Evolutionary conservation across 2,113 vertebrate species (phyloP).

Genomic region (Cheilinus undulatus): DNA sequence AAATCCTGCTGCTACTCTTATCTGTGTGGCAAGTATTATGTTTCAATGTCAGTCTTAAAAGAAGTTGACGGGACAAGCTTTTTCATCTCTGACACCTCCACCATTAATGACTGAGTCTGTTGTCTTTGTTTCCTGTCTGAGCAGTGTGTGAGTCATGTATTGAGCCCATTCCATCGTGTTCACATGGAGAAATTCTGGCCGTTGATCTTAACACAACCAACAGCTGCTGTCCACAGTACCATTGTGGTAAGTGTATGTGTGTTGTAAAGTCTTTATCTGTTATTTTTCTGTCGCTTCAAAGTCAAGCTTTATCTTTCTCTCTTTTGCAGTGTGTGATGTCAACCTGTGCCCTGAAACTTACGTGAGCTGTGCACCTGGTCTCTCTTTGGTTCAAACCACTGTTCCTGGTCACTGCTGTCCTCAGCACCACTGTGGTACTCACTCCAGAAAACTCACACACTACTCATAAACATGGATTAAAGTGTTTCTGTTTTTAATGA

Average conservation of each 20-base stretch:
- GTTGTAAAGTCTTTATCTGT: not conserved
- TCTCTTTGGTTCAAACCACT: slow-evolving; percentile 84
- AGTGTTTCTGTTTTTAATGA: no score
- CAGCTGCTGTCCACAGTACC: slow-evolving; percentile 93
- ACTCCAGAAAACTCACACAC: slow-evolving; percentile 22
- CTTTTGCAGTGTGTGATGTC: slow-evolving; percentile 91
- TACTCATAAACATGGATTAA: not conserved
- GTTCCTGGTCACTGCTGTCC: slow-evolving; percentile 90
- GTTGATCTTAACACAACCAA: slow-evolving; percentile 90
- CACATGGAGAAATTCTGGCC: slow-evolving; percentile 91
- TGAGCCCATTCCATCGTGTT: slow-evolving; percentile 89
- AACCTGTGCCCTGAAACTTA: slow-evolving; percentile 87
- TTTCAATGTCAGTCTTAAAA: not conserved
- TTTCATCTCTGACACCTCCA: slow-evolving; percentile 1
- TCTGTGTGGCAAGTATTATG: slow-evolving; percentile 87
- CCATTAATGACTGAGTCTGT: not conserved
- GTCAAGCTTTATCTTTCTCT: slow-evolving; percentile 5
- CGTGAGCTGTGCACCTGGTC: slow-evolving; percentile 88
- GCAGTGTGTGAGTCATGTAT: slow-evolving; percentile 90
- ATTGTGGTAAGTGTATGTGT: slow-evolving; percentile 86
- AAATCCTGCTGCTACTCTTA: slow-evolving; percentile 93
- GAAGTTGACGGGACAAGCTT: not conserved
- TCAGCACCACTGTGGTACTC: slow-evolving; percentile 90
- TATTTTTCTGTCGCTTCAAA: slow-evolving; percentile 7
- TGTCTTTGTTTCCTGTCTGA: slow-evolving; percentile 48